Conservation (phyloP, 2,113 vertebrate genomes). For the Tympanuchus pallidicinctus region DNA sequence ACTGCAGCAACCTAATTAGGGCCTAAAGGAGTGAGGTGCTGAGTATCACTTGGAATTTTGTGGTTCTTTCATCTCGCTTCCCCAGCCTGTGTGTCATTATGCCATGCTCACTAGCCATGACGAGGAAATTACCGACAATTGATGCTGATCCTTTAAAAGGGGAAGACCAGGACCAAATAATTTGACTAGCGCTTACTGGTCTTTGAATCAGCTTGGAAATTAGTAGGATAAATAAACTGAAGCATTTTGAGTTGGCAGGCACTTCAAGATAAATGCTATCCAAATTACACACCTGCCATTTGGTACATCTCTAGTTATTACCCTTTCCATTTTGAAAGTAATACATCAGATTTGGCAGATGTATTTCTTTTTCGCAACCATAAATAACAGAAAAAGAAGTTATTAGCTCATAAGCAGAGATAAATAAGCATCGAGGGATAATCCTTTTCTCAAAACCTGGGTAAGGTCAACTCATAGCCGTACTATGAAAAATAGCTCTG, state of each 20-base stretch:
- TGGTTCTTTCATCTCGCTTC: background rate
- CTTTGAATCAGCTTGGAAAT: background rate
- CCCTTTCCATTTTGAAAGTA: background rate
- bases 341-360: background rate
- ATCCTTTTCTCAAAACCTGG: background rate
- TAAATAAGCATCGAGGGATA: background rate
- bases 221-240: conserved; percentile 12
- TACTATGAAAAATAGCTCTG: background rate
- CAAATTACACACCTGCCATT: background rate
- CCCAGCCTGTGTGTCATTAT: background rate
- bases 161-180: background rate
- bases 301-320: background rate
- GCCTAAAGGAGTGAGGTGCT: background rate
- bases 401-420: background rate
- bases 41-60: background rate
- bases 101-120: background rate
- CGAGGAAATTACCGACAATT: background rate
- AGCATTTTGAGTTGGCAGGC: conserved; percentile 27
- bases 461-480: accelerated
- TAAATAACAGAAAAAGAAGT: background rate
- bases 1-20: background rate
- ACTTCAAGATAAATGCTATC: background rate
- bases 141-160: background rate
- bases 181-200: background rate
- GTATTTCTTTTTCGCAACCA: background rate